Percentiles rank a stretch among this genome's conserved stretches.
These are phyloP conservation scores for Euglossa dilemma DNA, from an alignment of 1,140 invertebrate genomes.

Conservation along the genomic window DNA sequence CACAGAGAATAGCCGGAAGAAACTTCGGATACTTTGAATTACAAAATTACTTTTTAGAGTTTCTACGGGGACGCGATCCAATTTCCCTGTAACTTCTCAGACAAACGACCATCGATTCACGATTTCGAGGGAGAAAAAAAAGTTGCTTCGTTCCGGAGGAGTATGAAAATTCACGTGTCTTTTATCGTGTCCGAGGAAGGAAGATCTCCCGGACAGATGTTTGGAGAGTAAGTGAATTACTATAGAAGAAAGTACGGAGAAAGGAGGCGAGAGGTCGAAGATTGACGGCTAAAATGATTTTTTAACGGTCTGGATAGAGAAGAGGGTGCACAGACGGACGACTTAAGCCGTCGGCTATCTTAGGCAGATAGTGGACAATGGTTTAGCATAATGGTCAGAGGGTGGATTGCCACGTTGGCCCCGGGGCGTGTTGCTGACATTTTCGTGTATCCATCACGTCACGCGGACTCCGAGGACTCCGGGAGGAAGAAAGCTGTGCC, in stretches of 20 bases:
- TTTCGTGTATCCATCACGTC: conserved; percentile 79
- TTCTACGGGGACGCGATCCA: too few relatives aligned
- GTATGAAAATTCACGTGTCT: too few relatives aligned
- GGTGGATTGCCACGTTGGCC: conserved; percentile 71
- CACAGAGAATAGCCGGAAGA: too few relatives aligned
- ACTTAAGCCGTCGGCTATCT: conserved; percentile 75
- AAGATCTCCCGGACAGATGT: not conserved
- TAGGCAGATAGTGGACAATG: conserved; percentile 82
- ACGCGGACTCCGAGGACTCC: conserved; percentile 56
- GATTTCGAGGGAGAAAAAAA: too few relatives aligned
- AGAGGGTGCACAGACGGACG: conserved; percentile 43
- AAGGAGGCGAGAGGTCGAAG: conserved; percentile 48
- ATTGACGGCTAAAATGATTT: conserved; percentile 73
- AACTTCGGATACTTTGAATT: too few relatives aligned
- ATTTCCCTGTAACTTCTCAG: too few relatives aligned
- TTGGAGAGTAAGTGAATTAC: not conserved
- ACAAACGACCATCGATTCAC: too few relatives aligned
- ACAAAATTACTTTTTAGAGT: too few relatives aligned
- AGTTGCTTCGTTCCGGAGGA: too few relatives aligned
- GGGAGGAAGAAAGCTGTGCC: conserved; percentile 69
- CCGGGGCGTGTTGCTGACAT: conserved; percentile 76
- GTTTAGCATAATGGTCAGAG: conserved; percentile 80
- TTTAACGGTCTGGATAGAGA: conserved; percentile 69
- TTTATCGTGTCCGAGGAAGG: too few relatives aligned
- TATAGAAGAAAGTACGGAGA: not conserved